Evolutionary conservation across 2,113 vertebrate genomes (phyloP).

Genomic region (Tupaia tana): DNA sequence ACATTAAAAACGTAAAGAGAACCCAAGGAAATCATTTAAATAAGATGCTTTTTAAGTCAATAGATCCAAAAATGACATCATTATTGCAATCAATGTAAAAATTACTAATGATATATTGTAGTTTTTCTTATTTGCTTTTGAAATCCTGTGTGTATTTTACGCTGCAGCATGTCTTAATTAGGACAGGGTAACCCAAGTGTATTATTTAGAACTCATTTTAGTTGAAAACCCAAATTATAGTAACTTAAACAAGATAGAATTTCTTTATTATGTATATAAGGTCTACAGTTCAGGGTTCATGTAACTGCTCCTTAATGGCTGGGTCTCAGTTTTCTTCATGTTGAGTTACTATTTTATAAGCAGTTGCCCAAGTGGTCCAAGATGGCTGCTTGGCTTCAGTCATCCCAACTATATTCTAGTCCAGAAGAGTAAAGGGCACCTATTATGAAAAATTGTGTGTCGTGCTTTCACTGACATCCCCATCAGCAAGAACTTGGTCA

Average conservation of each 20-base stretch:
- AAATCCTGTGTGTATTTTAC: neutral
- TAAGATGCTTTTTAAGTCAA: neutral
- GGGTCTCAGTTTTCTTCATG: neutral
- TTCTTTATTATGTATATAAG: neutral
- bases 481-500: neutral
- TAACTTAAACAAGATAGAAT: neutral
- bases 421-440: neutral
- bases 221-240: neutral
- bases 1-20: constrained; percentile 27
- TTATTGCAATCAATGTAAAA: neutral
- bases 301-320: neutral
- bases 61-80: neutral
- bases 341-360: neutral
- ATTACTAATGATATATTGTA: neutral
- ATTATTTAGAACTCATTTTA: neutral
- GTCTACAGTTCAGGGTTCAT: neutral
- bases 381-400: neutral
- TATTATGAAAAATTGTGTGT: neutral
- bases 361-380: neutral
- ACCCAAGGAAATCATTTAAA: neutral
- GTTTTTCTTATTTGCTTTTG: neutral
- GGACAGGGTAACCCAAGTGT: neutral
- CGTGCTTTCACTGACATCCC: neutral
- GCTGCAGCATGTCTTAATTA: neutral
- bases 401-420: constrained; percentile 4